Evolutionary conservation across 2,888 invertebrate genomes (phyloP), one percentile per base, ranked within the genome.

Genomic region (Xanthorhoe spadicearia): DNA sequence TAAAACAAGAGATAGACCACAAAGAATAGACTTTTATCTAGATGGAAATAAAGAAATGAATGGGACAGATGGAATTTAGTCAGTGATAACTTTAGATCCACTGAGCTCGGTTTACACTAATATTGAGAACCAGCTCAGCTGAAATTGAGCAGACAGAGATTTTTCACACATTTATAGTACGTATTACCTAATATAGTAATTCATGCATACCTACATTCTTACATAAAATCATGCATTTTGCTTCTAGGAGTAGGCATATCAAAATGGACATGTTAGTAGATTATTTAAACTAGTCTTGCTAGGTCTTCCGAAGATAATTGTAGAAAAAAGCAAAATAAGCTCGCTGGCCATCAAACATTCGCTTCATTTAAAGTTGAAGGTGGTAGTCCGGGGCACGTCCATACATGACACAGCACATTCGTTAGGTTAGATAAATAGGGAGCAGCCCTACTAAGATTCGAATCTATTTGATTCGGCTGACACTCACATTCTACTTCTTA

Each of bases 371-470:
- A 2, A 38, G 38, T 10, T 38, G 10, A 7, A 38, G 10, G 38
- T 43, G 38, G 38, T 13, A 38, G 38, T 38, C 13, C 9, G 13
- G 8, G 38, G 38, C 38, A 43, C 38, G 1, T 43, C 38, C 38
- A 43, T 38, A 38, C 38, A 38, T 43, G 13, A 13, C 13, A 43
- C 38, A 43, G 38, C 38, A 43, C 38, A 13, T 38, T 43, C 38
- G 13, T 5, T 48, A 48, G 46, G 48, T 13, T 48, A 48, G 48
- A 17, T 48, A 43, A 1, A 1, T 48, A 17, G 48, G 48, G 48
- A 48, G 48, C 48, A 17, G 48, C 48, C 48, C 48, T 48, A 48
- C 17, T 49, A 13, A 17, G 15, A 57, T 49, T 32, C 32, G 1
- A 57, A 58, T 7, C 49, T 7, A 19, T 35, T 48, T 1, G 15